Conservation (phyloP, 2,888 invertebrate genomes). For the Andrena camellia region DNA sequence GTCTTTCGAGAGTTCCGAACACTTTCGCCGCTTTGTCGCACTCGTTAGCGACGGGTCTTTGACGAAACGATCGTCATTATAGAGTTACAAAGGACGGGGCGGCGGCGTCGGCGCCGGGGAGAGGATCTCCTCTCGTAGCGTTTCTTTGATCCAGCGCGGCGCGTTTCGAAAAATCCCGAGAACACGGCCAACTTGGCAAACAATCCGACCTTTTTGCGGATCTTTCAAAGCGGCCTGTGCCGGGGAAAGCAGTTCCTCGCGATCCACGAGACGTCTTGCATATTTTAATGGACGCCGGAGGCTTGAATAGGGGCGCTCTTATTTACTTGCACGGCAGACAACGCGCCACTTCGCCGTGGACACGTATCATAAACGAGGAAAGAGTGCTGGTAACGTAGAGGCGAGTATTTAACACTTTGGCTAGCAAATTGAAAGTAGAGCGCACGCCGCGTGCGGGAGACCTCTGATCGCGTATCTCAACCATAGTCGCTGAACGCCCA, state of each 20-base stretch:
- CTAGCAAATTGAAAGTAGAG: too few relatives aligned
- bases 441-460: too few relatives aligned
- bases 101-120: not conserved
- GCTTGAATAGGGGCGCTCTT: not conserved
- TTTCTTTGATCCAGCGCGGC: not conserved
- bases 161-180: constrained; percentile 7
- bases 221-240: not conserved
- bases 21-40: not conserved
- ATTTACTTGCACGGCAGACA: not conserved
- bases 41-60: constrained; percentile 7
- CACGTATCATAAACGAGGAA: not conserved
- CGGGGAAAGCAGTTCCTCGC: not conserved
- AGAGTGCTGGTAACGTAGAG: not conserved
- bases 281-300: not conserved
- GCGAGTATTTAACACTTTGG: not conserved
- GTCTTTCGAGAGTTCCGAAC: not conserved
- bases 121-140: not conserved
- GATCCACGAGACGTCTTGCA: not conserved
- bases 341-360: not conserved
- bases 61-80: constrained; percentile 41
- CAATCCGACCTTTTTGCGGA: constrained; percentile 1
- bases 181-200: constrained; percentile 2
- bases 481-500: too few relatives aligned
- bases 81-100: constrained; percentile 24
- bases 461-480: too few relatives aligned